Conservation (phyloP, 2,888 invertebrate species). For the Tenthredo scrophulariae region DNA sequence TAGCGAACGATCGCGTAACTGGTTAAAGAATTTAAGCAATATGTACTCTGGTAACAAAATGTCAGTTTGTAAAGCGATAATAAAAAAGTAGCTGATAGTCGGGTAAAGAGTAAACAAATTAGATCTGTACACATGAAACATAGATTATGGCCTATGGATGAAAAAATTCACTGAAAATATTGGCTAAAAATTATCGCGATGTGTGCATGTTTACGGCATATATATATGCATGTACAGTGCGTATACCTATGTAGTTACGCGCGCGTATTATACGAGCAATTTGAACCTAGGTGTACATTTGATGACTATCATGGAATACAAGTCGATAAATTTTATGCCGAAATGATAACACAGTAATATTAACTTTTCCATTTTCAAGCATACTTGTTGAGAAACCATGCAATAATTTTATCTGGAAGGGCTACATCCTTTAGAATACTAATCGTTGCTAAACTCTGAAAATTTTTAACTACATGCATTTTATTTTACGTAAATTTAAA, state of each 20-base stretch:
- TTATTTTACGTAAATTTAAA: neutral
- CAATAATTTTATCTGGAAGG: neutral
- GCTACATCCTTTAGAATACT: neutral
- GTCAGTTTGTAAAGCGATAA: constrained; percentile 47
- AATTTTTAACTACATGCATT: neutral
- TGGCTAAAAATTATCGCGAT: constrained; percentile 12
- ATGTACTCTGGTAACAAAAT: constrained; percentile 34
- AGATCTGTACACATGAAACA: constrained; percentile 30
- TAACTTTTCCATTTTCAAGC: neutral
- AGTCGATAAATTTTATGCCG: neutral
- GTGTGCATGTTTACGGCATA: neutral
- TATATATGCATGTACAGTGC: neutral
- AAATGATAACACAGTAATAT: constrained; percentile 11
- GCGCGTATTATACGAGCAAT: neutral
- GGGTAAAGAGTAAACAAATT: constrained; percentile 45
- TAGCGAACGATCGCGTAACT: neutral
- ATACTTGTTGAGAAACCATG: neutral
- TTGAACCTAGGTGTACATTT: neutral
- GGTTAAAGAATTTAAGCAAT: constrained; percentile 13
- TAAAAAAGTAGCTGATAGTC: constrained; percentile 41
- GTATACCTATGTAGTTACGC: neutral
- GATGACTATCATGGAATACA: neutral
- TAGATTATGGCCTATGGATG: constrained; percentile 33
- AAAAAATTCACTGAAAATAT: constrained; percentile 7
- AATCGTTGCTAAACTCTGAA: neutral